Evolutionary conservation across 2,797 vertebrate genomes (phyloP).

Genomic region (Coregonus ussuriensis): DNA sequence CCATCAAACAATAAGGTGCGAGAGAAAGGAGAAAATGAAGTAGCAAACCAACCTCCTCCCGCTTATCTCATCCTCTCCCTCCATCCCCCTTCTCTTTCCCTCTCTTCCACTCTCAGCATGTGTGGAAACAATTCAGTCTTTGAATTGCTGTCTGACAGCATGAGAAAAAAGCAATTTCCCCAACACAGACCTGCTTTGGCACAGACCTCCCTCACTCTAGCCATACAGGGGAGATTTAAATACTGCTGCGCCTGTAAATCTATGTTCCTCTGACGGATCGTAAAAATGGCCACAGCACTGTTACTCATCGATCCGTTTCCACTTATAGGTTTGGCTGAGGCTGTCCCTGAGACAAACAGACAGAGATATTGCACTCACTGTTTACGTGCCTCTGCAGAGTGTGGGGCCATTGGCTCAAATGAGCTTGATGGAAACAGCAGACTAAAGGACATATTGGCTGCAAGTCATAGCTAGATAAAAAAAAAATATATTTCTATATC

Average conservation of each 20-base stretch:
- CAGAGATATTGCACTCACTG: not conserved
- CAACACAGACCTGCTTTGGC: not conserved
- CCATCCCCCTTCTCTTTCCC: slow-evolving; percentile 2
- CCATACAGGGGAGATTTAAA: slow-evolving; percentile 32
- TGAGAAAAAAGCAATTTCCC: too few relatives aligned
- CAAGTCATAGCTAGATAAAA: not conserved
- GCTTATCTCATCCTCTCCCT: not conserved
- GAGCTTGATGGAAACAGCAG: not conserved
- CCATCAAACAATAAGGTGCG: slow-evolving; percentile 19
- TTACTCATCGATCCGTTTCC: slow-evolving; percentile 7
- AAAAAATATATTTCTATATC: not conserved
- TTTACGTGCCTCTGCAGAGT: not conserved
- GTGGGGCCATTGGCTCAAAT: not conserved
- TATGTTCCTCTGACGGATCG: slow-evolving; percentile 22
- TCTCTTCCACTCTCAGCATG: slow-evolving; percentile 19
- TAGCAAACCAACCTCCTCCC: slow-evolving; percentile 16
- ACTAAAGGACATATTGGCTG: not conserved
- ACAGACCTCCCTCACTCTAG: not conserved
- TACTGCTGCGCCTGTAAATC: slow-evolving; percentile 7
- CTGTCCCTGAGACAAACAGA: slow-evolving; percentile 3
- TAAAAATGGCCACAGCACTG: slow-evolving; percentile 24
- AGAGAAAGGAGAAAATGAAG: slow-evolving; percentile 6
- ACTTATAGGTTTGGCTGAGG: not conserved
- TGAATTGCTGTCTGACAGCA: not conserved
- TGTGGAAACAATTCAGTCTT: not conserved